phyloP scores from a whole-genome alignment of 2,113 vertebrate species.

The Pristiophorus japonicus region DNA sequence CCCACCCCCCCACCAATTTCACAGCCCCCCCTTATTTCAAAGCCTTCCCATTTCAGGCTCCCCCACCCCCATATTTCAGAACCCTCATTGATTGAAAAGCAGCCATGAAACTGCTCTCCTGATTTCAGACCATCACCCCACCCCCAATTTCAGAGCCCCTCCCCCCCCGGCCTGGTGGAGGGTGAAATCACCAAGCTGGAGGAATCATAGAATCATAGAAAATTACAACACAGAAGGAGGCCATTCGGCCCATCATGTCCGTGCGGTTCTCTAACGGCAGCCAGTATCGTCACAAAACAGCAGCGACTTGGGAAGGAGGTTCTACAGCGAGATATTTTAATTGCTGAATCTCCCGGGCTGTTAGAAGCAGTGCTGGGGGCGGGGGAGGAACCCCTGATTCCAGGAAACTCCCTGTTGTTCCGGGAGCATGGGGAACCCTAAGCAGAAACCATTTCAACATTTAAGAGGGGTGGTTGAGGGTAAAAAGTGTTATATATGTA shows the following conservation, averaged over 20 bases:
- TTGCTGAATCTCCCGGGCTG: neutral
- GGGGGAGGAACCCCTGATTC: neutral
- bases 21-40: neutral
- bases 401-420: neutral
- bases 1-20: neutral
- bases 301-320: neutral
- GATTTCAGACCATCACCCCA: too few relatives aligned
- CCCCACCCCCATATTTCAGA: too few relatives aligned
- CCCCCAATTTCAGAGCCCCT: neutral
- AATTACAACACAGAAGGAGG: too few relatives aligned
- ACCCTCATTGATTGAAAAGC: too few relatives aligned
- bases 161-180: too few relatives aligned
- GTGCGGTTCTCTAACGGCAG: neutral
- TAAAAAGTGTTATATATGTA: too few relatives aligned
- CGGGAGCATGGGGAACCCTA: neutral
- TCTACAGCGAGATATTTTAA: neutral
- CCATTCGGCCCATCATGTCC: too few relatives aligned
- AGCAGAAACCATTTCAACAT: neutral
- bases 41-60: neutral
- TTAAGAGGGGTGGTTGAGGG: too few relatives aligned
- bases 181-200: neutral
- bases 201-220: too few relatives aligned
- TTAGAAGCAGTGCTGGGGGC: neutral
- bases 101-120: too few relatives aligned
- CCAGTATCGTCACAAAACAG: neutral